Evolutionary conservation across 2,797 vertebrate species (phyloP).

Genomic region (Crenichthys baileyi): DNA sequence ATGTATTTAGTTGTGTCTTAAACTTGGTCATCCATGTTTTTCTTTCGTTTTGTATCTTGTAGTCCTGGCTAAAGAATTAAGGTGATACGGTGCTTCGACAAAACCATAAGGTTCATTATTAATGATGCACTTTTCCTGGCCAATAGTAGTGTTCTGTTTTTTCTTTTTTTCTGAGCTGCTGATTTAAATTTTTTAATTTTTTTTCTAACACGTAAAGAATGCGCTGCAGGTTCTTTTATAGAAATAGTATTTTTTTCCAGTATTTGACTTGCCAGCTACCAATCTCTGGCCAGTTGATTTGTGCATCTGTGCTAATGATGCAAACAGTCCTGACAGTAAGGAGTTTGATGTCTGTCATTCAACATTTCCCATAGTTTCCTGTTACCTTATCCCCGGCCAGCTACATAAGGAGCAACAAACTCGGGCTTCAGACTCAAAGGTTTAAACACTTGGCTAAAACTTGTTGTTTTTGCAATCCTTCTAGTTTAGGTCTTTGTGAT

Average conservation of each 20-base stretch:
- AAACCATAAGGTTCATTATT: background rate
- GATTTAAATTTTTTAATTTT: background rate
- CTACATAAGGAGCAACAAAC: background rate
- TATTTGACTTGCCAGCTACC: background rate
- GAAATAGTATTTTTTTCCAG: background rate
- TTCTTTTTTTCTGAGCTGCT: background rate
- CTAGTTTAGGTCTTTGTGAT: no score
- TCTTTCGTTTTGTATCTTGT: background rate
- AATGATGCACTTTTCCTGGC: background rate
- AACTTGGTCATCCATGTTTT: background rate
- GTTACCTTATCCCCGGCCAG: no score
- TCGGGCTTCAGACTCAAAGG: background rate
- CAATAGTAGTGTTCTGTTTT: background rate
- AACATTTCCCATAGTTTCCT: no score
- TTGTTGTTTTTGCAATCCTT: background rate
- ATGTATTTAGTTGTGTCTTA: background rate
- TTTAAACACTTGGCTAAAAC: background rate
- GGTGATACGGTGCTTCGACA: background rate
- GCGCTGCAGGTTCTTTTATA: background rate
- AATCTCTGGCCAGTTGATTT: no score
- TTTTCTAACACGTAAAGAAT: background rate
- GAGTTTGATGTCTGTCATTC: no score
- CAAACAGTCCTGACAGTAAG: no score
- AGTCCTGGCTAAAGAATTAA: background rate
- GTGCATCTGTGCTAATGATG: no score